Base-by-base conservation (phyloP, 2,113 vertebrate genomes). In the Hippocampus mohnikei region DNA sequence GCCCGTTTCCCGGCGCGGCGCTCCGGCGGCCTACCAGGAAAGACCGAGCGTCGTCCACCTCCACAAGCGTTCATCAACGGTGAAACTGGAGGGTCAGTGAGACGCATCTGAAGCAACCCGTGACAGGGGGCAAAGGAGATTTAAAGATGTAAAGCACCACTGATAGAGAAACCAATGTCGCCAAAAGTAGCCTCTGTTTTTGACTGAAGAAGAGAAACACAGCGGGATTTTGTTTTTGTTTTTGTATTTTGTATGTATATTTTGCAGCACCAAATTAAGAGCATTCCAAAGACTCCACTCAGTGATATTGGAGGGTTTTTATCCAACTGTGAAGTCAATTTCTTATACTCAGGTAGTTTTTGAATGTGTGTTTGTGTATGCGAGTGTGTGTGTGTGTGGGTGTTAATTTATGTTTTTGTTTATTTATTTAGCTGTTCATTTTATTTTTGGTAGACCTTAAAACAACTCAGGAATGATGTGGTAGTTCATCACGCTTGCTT, bases 41-140 rank as follows among this genome's bases (percentile, higher is more conserved):
- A 81, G 91, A 53, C 89, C 91, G 55, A 93, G 90, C 3, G 92
- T 93, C 0, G 86, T 93, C 11, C 90, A 90, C 8, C 89, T 93
- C 10, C 85, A 87, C 81, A 84, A 79, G 21, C 79, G 80, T 16
- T 67, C 90, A 1, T 37, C 33, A 5, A 59, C 70, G 3, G 83
- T 91, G 40, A 94, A 92, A 75, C 76, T 82, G 27, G 87, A 86
- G 72, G 81, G 77, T 65, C 84, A 87, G 68, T 83, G 58, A 81
- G 16, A 55, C 33, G 15, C 27, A 52, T 44, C 8, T 6, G n/a
- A 74, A 29, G 13, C 48, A 29, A 46, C 11, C 18, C 18, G 25
- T 66, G 23, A 7, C 41, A 16, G 21, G 52, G 52, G 61, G 40
- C 46, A 70, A 55, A 33, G 18, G 15, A 66, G 16, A 65, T 50